Evolutionary conservation across 2,888 invertebrate genomes (phyloP), one percentile per base, ranked within the genome.

Genomic region (Drosophila prolongata): DNA sequence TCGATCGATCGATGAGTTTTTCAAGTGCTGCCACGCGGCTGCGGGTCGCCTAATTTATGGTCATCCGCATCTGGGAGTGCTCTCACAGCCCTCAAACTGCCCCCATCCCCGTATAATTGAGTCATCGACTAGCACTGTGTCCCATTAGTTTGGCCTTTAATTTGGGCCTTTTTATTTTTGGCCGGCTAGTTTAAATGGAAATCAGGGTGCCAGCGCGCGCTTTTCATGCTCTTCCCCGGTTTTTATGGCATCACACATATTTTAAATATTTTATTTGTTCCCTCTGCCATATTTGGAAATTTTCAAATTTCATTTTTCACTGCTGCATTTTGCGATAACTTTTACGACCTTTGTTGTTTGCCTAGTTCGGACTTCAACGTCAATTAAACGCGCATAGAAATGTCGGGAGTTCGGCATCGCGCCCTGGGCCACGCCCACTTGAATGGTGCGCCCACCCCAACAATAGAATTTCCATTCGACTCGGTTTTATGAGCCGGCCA

Each of bases 11-110:
- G 73, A 70, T 79, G 79, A 60, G 50, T 56, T 66, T 78, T 78
- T 77, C 83, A 80, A 80, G 78, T 75, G 83, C 38, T 77, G 80
- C 87, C 79, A 84, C 79, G 87, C 87, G 84, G 81, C 80, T 84
- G 85, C 85, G 89, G 86, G 84, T 59, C 60, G 70, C 55, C 75
- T 88, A 78, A 87, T 87, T 87, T 87, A 87, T 88, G 62, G 77
- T 71, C 73, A 64, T 60, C 57, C 43, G 55, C 49, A 64, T 42
- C 59, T 72, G 69, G 71, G 69, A 69, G 57, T 68, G 64, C 55
- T 60, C 50, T 58, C 34, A 56, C 47, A 50, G 24, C 19, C 13
- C 52, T n/a, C 53, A 54, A 24, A 13, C 16, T 14, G 14, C 42
- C 47, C 14, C 43, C 35, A 38, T 61, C 69, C 70, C 30, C 68